These are phyloP conservation scores for Pseudomyrmex pallidus DNA, from an alignment of 1,140 invertebrate species.

Conservation along the genomic window DNA sequence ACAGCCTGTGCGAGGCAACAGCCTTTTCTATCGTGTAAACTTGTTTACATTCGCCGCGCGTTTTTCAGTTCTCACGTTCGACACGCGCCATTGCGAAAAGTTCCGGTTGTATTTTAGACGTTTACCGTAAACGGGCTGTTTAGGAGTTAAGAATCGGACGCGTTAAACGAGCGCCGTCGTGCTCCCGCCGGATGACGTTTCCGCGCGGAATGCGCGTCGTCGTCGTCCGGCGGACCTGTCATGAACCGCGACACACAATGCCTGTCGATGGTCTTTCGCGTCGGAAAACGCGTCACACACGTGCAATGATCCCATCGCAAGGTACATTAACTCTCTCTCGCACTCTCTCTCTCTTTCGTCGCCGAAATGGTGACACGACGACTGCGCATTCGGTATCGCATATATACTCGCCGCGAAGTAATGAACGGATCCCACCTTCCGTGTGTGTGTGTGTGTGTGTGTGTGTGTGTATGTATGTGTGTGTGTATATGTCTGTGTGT, in stretches of 20 bases:
- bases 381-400: constrained; percentile 62
- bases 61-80: background rate
- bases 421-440: constrained; percentile 65
- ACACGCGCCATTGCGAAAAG: constrained; percentile 16
- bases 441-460: constrained; percentile 78
- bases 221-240: constrained; percentile 4
- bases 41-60: constrained; percentile 33
- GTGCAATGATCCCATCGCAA: constrained; percentile 71
- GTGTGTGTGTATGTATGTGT: constrained; percentile 70
- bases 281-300: constrained; percentile 38
- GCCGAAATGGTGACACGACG: constrained; percentile 63
- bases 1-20: constrained; percentile 6
- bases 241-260: background rate
- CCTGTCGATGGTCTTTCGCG: constrained; percentile 20
- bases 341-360: constrained; percentile 16
- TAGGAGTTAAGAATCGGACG: constrained; percentile 63
- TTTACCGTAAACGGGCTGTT: constrained; percentile 57
- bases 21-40: constrained; percentile 9
- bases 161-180: constrained; percentile 4
- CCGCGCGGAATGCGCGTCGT: background rate
- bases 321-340: constrained; percentile 57
- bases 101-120: constrained; percentile 68
- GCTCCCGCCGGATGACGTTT: background rate
- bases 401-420: constrained; percentile 69
- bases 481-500: constrained; percentile 35